These are phyloP conservation scores for Pseudomyrmex dendroicus DNA, from an alignment of 1,140 invertebrate species.

Conservation along the genomic window DNA sequence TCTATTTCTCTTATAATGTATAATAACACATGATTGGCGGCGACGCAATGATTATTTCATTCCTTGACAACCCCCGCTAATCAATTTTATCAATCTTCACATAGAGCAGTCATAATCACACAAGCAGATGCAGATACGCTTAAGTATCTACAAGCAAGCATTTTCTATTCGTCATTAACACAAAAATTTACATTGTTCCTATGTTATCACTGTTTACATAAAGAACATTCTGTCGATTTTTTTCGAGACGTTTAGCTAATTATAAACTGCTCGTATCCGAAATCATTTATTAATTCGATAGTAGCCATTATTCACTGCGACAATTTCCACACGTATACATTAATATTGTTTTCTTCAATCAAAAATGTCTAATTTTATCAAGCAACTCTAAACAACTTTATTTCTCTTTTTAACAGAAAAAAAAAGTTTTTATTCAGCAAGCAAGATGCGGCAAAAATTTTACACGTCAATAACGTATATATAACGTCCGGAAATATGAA, in stretches of 20 bases:
- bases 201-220: not conserved
- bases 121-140: conserved; percentile 13
- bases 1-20: not conserved
- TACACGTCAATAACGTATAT: not conserved
- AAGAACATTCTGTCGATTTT: not conserved
- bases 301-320: conserved; percentile 12
- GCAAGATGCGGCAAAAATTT: not conserved
- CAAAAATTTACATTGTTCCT: conserved; percentile 2
- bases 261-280: conserved; percentile 1
- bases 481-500: conserved; percentile 20
- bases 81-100: conserved; percentile 7
- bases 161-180: conserved; percentile 7
- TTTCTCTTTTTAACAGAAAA: too few species aligned
- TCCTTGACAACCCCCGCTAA: not conserved
- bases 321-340: not conserved
- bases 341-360: not conserved
- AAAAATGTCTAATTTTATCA: not conserved
- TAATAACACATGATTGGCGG: conserved; percentile 4
- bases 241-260: not conserved
- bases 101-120: not conserved
- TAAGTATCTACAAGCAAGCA: conserved; percentile 10
- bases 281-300: not conserved
- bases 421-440: not conserved
- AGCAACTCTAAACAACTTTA: too few species aligned
- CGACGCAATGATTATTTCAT: not conserved